These are phyloP conservation scores for Paratrypauchen microcephalus DNA, from an alignment of 2,797 vertebrate genomes.

Conservation along the genomic window DNA sequence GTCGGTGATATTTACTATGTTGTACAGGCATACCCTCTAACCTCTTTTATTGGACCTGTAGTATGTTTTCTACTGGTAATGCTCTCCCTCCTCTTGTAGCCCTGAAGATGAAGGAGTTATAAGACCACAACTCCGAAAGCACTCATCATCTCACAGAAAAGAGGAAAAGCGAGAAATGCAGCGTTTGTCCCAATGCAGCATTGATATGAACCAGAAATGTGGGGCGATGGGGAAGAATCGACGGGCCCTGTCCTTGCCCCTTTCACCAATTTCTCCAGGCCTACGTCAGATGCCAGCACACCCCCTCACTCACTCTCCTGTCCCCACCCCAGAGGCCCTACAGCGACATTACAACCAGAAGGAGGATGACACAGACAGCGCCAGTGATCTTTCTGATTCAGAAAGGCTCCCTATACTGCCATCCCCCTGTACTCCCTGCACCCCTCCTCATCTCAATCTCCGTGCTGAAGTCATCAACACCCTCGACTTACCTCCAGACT, in stretches of 20 bases:
- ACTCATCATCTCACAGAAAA: constrained; percentile 54
- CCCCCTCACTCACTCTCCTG: constrained; percentile 55
- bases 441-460: constrained; percentile 90
- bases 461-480: constrained; percentile 89
- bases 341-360: constrained; percentile 77
- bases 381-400: constrained; percentile 94
- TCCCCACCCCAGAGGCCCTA: constrained; percentile 69
- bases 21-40: background rate
- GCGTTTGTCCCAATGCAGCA: constrained; percentile 47
- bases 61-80: constrained; percentile 21
- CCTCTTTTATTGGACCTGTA: background rate
- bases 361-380: constrained; percentile 87
- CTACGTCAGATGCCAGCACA: constrained; percentile 66
- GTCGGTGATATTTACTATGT: background rate
- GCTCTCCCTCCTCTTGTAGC: constrained; percentile 48
- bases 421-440: constrained; percentile 88
- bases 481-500: constrained; percentile 74
- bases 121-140: constrained; percentile 67
- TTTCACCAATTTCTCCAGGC: constrained; percentile 71
- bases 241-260: constrained; percentile 74
- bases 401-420: constrained; percentile 88
- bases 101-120: constrained; percentile 66
- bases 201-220: constrained; percentile 53
- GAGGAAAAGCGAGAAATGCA: constrained; percentile 70
- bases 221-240: constrained; percentile 70